A percentile compares a stretch with the other conserved stretches of the same genome.
These are phyloP conservation scores for Malurus leucopterus DNA, from an alignment of 2,797 vertebrate genomes.

Conservation along the genomic window DNA sequence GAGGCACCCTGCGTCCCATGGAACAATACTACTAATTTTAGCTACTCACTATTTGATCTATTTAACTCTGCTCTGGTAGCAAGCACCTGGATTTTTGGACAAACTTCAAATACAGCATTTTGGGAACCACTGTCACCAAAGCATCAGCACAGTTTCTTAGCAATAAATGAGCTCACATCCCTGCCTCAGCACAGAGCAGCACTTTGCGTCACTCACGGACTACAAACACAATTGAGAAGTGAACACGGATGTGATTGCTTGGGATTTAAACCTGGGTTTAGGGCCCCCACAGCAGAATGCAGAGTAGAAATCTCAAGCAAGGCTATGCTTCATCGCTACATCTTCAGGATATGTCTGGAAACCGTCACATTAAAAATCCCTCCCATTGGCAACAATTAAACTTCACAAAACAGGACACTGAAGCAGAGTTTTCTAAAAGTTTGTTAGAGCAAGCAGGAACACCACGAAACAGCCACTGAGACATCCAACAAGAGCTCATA, in stretches of 20 bases:
- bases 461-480: background rate
- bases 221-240: background rate
- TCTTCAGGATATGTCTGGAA: background rate
- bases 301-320: background rate
- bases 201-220: rapidly evolving
- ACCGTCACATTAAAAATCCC: background rate
- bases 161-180: background rate
- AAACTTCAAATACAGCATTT: background rate
- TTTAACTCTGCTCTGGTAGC: background rate
- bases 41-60: background rate
- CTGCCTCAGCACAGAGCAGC: background rate
- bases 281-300: rapidly evolving
- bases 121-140: background rate
- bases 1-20: background rate
- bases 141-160: background rate
- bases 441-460: background rate
- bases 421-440: background rate
- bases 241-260: background rate
- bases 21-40: constrained; percentile 20
- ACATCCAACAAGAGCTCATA: background rate
- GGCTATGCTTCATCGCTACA: rapidly evolving
- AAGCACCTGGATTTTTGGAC: constrained; percentile 24
- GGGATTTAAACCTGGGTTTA: background rate
- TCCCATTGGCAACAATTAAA: background rate
- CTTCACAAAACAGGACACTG: background rate